phyloP scores from a whole-genome alignment of 2,113 vertebrate species.

The chimpanzee (Pan troglodytes) region NHGRI_mPanTro3-v2.1_pri NC_072417.2:85136501-85137000 shows the following conservation, averaged over 20 bases:
- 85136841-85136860: background rate
- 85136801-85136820: background rate
- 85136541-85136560: conserved; percentile 9
- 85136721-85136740: no score
- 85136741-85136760: no score
- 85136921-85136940: background rate
- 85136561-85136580: conserved; percentile 39
- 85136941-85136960: background rate
- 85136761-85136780: background rate
- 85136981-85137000: background rate
- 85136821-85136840: background rate
- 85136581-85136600: background rate
- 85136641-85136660: background rate
- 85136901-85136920: background rate
- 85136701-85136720: background rate
- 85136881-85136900: background rate
- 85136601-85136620: background rate
- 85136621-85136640: background rate
- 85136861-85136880: background rate
- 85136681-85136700: background rate
- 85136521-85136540: conserved; percentile 45
- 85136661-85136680: background rate
- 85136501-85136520: background rate
- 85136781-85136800: background rate
- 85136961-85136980: background rate